Conservation (phyloP, 2,797 vertebrate genomes). For the Mallotus villosus region DNA sequence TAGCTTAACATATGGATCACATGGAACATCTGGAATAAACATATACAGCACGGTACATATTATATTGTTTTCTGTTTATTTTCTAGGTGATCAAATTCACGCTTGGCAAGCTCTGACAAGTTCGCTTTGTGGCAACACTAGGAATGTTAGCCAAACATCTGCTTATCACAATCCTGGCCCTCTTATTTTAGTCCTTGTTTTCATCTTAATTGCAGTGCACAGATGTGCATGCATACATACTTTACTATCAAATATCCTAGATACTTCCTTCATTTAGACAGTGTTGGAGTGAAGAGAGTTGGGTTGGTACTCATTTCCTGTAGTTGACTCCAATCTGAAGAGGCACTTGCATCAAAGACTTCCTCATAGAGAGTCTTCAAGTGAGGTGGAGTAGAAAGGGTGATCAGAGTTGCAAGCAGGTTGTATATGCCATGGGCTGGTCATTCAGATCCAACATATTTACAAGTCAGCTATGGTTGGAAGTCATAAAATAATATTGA, state of each 20-base stretch:
- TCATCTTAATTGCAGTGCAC: no score
- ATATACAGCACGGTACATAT: background rate
- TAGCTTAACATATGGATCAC: constrained; percentile 2
- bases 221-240: no score
- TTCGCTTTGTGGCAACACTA: background rate
- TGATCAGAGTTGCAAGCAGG: constrained; percentile 30
- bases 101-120: background rate
- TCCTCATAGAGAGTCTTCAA: constrained; percentile 51
- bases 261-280: background rate
- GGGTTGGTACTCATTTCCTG: background rate
- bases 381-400: constrained; percentile 31
- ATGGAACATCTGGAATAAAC: background rate
- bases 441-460: constrained; percentile 56
- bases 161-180: background rate
- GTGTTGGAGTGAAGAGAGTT: background rate
- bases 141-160: background rate
- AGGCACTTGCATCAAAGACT: constrained; percentile 52
- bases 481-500: constrained; percentile 37
- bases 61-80: background rate
- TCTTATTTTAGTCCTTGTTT: no score
- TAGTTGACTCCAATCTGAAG: constrained; percentile 59
- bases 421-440: constrained; percentile 34
- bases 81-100: background rate
- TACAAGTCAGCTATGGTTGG: constrained; percentile 30
- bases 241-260: no score